Conservation (phyloP, 2,797 vertebrate species). For the Darevskia nairensis region DNA sequence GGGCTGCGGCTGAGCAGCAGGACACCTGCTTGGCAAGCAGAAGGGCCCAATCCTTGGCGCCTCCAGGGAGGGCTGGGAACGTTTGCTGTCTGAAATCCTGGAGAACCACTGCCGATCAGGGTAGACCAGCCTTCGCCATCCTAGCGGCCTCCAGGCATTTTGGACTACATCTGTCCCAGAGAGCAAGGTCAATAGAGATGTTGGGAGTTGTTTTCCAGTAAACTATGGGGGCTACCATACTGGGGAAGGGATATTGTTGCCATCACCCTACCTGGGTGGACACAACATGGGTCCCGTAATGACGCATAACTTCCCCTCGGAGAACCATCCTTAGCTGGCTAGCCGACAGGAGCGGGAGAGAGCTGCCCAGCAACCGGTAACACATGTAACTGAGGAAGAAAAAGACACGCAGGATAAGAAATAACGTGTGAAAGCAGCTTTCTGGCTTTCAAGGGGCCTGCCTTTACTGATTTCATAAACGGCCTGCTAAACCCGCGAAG, state of each 20-base stretch:
- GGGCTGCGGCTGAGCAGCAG: not conserved
- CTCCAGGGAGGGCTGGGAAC: too few relatives aligned
- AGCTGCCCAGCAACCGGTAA: slow-evolving; percentile 88
- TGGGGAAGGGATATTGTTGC: too few relatives aligned
- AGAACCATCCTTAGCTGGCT: slow-evolving; percentile 87
- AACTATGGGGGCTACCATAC: not conserved
- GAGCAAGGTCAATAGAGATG: not conserved
- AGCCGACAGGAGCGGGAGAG: slow-evolving; percentile 85
- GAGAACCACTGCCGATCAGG: not conserved
- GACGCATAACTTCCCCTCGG: slow-evolving; percentile 87
- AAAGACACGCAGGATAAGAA: not conserved
- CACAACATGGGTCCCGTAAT: slow-evolving; percentile 87
- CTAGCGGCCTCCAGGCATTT: too few relatives aligned
- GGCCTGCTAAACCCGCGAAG: not conserved
- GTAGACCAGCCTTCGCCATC: not conserved
- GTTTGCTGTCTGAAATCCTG: not conserved
- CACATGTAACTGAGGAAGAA: slow-evolving; percentile 84
- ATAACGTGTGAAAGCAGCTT: not conserved
- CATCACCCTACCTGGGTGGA: slow-evolving; percentile 84
- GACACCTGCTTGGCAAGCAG: not conserved
- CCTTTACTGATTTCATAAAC: too few relatives aligned
- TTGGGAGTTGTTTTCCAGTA: not conserved
- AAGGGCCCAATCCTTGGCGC: not conserved
- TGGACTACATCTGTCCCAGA: not conserved
- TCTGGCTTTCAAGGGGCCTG: too few relatives aligned